Evolutionary conservation across 2,113 vertebrate genomes (phyloP), one percentile per base, ranked within the genome.

Genomic region (Bombycilla garrulus): DNA sequence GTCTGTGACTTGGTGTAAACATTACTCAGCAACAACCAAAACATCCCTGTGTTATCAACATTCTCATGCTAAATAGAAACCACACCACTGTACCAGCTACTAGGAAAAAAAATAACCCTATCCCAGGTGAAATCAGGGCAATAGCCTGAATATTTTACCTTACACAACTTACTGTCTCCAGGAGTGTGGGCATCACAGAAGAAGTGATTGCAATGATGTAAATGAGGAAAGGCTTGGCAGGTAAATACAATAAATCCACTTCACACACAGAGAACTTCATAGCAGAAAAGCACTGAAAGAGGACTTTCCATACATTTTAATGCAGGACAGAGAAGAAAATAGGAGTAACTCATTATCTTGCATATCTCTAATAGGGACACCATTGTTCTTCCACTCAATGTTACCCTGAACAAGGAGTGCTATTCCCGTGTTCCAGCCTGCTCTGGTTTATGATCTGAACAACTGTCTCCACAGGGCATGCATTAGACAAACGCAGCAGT

Each of bases 181-280:
- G 16, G 20, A 3, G 0, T 5, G 15, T 21, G 28, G 13, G 15
- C 24, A 90, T 61, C 65, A 53, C 2, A 5, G 33, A 87, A 76
- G 51, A 44, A 85, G 53, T 0, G 0, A 69, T 0, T 88, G 20
- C 54, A 87, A 44, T 3, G 0, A 64, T 10, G 4, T 38, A 77
- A 94, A 87, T 2, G 9, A 87, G 22, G 38, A 77, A 77, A 81
- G 23, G 42, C 15, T 50, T 58, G 38, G 24, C 16, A 89, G 35
- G 57, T 35, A 94, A 89, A 78, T 2, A 73, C 7, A 69, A 12
- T 18, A 73, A 69, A 88, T 33, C 14, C 4, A 33, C 42, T 78
- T 67, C 29, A 33, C 7, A 72, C 24, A 65, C 62, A 86, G 69
- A n/a, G 15, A 91, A 36, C 10, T 57, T 24, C 36, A 28, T 6